Base-by-base conservation (phyloP, 2,888 invertebrate genomes). In the Aleiodes alternator region DNA sequence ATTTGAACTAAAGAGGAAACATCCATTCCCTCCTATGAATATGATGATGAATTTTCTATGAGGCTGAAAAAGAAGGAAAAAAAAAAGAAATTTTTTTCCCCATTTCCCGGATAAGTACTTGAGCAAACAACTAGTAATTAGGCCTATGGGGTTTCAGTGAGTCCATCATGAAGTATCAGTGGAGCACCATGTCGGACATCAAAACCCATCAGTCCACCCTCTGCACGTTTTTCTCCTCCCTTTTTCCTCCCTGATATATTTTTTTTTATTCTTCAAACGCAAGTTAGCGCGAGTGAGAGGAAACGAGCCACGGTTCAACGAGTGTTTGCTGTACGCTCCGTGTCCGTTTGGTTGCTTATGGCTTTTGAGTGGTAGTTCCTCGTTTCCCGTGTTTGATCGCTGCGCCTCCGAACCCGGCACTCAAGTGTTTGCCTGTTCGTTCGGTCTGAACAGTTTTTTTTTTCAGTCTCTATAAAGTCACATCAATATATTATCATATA, bases 241-340 rank as follows among this genome's bases (percentile, higher is more conserved):
- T 9, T 50, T 34, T 12, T n/a, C 57, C 61, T 61, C 43, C 43
- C 48, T 16, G 34, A 43, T 43, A 11, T 9, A 43, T 43, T 43
- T 9, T 11, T 38, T 14, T 38, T 43, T 75, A 64, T 68, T 59
- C 53, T 64, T 68, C 38, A 73, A 59, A 50, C 43, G 14, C 53
- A 56, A 59, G 72, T 72, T 68, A 43, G 56, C n/a, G 57, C 34
- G 29, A 48, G 50, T 12, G 11, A 68, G 57, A 50, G 12, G 31
- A 4, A 69, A 73, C 59, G 50, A 75, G 56, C 61, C 56, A 64
- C 51, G 72, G 69, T 64, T 64, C 64, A 64, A 64, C 64, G 80
- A 81, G 83, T 83, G 83, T 84, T 84, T 84, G 83, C 81, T 80
- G 76, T 82, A 66, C 82, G 80, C 73, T 82, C 79, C 78, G 74